phyloP scores from a whole-genome alignment of 2,888 invertebrate species.

The Rapana venosa region DNA sequence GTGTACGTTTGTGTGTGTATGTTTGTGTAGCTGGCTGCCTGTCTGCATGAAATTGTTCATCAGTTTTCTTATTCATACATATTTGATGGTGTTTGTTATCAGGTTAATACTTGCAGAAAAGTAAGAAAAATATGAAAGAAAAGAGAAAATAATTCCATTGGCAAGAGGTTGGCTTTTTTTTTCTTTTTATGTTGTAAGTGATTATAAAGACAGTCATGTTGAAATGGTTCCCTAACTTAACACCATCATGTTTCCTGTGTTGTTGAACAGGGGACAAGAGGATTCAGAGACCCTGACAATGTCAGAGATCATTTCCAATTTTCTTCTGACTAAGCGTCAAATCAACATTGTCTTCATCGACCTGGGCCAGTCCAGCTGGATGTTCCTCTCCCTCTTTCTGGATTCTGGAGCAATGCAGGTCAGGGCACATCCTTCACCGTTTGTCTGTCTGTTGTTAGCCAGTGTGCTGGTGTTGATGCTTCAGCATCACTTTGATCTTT shows the following conservation, averaged over 20 bases:
- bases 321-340: not conserved
- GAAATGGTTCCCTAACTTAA: too few species aligned
- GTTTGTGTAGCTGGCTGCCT: not conserved
- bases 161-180: too few species aligned
- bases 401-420: conserved; percentile 42
- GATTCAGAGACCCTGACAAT: not conserved
- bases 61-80: too few species aligned
- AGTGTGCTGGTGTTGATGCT: too few species aligned
- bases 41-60: not conserved
- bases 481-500: too few species aligned
- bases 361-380: conserved; percentile 33
- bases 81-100: too few species aligned
- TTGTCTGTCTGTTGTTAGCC: too few species aligned
- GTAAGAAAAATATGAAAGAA: too few species aligned
- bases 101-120: too few species aligned
- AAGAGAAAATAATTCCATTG: too few species aligned
- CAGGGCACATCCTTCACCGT: not conserved
- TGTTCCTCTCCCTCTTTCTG: conserved; percentile 35
- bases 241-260: not conserved
- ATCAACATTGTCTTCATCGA: conserved; percentile 34
- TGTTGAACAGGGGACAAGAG: not conserved
- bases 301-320: conserved; percentile 24
- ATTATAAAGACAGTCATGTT: too few species aligned
- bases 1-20: not conserved
- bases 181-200: too few species aligned